phyloP scores from a whole-genome alignment of 2,888 invertebrate species.

The Tholera decimalis region DNA sequence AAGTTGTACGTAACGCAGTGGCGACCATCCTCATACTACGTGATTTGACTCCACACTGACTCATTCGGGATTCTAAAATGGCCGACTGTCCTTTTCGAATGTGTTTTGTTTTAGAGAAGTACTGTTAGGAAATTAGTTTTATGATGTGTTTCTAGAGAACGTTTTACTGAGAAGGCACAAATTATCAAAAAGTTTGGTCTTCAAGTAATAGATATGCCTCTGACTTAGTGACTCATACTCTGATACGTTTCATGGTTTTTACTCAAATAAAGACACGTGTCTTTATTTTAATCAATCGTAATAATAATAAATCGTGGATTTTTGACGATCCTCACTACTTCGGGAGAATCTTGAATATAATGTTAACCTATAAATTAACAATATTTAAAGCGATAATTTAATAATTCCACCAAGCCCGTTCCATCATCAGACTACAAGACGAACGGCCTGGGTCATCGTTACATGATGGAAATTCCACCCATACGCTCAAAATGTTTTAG shows the following conservation, averaged over 20 bases:
- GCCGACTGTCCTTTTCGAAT: conserved; percentile 66
- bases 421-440: too few relatives aligned
- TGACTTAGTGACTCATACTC: background rate
- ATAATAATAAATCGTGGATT: background rate
- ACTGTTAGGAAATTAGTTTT: conserved; percentile 53
- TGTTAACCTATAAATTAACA: too few relatives aligned
- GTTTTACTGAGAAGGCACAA: conserved; percentile 1
- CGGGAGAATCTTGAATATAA: background rate
- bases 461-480: too few relatives aligned
- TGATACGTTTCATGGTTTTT: background rate
- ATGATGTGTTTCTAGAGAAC: background rate
- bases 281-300: too few relatives aligned
- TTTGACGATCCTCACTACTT: background rate
- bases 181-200: background rate
- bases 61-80: conserved; percentile 85
- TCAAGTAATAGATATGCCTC: background rate
- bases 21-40: conserved; percentile 75
- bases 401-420: too few relatives aligned
- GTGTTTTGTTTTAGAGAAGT: conserved; percentile 50
- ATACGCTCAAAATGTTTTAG: too few relatives aligned
- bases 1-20: conserved; percentile 66
- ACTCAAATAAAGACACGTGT: background rate
- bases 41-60: conserved; percentile 84
- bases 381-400: too few relatives aligned
- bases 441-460: too few relatives aligned